Base-by-base conservation (phyloP, 2,113 vertebrate species). In the Fukomys damarensis region DNA sequence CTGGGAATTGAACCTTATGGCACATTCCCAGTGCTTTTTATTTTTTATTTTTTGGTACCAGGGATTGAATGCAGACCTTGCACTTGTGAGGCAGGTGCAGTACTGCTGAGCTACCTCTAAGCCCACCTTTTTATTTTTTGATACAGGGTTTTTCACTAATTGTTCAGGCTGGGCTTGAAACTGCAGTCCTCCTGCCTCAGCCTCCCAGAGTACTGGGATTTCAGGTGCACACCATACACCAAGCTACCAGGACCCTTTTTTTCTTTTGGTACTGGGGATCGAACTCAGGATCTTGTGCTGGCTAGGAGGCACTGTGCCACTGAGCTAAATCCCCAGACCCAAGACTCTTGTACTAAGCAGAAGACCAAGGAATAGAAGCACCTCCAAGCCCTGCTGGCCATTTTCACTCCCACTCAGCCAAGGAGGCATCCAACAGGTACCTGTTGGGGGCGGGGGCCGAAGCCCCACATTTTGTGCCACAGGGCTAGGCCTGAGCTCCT, bases 401-500 rank as follows among this genome's bases (percentile, higher is more conserved):
- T 86, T 9, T 77, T 77, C 49, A 61, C 41, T 61, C 59, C 79
- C n/a, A 85, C 16, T n/a, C 43, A 80, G 58, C 9, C 88, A 87
- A 61, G 49, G 85, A 77, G n/a, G 46, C 30, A 58, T 92, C 80
- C 79, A 91, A 82, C 10, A 80, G 35, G 63, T 97, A 98, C 97
- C 97, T 98, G 92, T 97, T 85, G 83, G 91, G 54, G 49, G 20
- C 54, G 74, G 72, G 26, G 77, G 82, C 11, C 32, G 83, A 65
- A 88, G n/a, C 9, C 46, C 84, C 72, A 88, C 87, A 94, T 96
- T 97, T 46, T 93, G 93, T 24, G 19, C 65, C 38, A 61, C 58
- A 81, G 82, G 38, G 63, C 85, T 96, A 56, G 89, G 72, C 66
- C 76, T 97, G 77, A 98, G 96, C 86, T 98, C 97, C 76, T 93